Evolutionary conservation across 2,888 invertebrate genomes (phyloP).

Genomic region (Anthophora plumipes): DNA sequence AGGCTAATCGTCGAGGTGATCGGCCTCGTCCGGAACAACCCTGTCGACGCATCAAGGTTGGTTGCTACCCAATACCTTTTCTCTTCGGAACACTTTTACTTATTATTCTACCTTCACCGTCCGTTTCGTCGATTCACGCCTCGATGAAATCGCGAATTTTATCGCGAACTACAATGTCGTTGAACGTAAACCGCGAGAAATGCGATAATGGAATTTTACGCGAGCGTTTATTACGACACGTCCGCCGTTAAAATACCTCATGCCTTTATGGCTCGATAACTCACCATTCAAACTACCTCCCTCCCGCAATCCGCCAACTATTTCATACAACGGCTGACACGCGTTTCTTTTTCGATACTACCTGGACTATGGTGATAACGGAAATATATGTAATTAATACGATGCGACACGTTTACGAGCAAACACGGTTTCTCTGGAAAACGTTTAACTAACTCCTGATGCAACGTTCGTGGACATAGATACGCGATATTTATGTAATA

Average conservation of each 20-base stretch:
- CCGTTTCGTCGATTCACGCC: slow-evolving; percentile 9
- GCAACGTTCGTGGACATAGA: neutral
- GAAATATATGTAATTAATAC: slow-evolving; percentile 13
- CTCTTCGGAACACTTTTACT: neutral
- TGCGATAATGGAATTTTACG: slow-evolving; percentile 56
- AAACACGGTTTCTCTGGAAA: neutral
- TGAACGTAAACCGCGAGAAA: slow-evolving; percentile 47
- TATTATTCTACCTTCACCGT: neutral
- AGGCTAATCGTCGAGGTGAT: slow-evolving; percentile 35
- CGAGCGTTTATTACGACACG: slow-evolving; percentile 41
- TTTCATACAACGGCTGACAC: neutral
- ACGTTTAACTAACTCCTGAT: neutral
- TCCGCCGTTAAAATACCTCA: slow-evolving; percentile 50
- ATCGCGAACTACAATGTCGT: slow-evolving; percentile 48
- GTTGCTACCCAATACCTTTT: slow-evolving; percentile 44
- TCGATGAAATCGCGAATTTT: slow-evolving; percentile 10
- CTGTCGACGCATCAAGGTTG: slow-evolving; percentile 82
- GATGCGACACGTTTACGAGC: neutral
- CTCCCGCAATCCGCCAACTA: slow-evolving; percentile 3
- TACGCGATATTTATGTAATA: neutral
- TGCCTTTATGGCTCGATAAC: slow-evolving; percentile 55
- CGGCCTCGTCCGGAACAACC: slow-evolving; percentile 72
- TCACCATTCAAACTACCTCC: slow-evolving; percentile 28
- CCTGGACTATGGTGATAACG: neutral
- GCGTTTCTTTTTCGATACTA: neutral